Conservation (phyloP, 2,113 vertebrate species). For the Aegypius monachus region DNA sequence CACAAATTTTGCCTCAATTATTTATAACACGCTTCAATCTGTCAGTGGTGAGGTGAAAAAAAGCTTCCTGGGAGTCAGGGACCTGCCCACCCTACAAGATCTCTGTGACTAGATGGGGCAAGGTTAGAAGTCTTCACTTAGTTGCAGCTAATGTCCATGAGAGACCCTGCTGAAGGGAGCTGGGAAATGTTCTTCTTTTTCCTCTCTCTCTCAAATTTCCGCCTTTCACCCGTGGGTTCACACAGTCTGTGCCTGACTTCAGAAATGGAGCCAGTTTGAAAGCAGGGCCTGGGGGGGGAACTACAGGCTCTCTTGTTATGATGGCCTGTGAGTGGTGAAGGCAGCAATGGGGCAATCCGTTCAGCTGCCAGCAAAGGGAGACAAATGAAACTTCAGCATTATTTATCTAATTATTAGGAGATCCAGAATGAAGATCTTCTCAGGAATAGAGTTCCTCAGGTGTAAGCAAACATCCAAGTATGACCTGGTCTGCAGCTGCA, state of each 20-base stretch:
- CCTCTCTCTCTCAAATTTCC: background rate
- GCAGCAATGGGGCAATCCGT: rapidly evolving
- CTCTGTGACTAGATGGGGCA: background rate
- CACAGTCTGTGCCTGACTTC: background rate
- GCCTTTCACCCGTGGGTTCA: background rate
- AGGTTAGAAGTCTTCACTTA: background rate
- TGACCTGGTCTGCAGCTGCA: background rate
- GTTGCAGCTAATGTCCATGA: background rate
- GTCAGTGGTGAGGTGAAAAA: background rate
- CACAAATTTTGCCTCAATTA: background rate
- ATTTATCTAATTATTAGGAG: background rate
- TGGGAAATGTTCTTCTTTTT: background rate
- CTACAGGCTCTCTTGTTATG: background rate
- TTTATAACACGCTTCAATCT: background rate
- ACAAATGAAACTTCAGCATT: background rate
- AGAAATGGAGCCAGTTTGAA: background rate
- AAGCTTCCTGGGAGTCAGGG: background rate
- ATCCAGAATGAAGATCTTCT: background rate
- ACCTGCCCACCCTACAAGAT: background rate
- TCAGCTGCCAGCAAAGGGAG: background rate
- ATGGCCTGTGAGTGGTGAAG: background rate
- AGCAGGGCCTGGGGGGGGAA: too few relatives aligned
- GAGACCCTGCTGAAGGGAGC: background rate
- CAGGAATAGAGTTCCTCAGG: background rate
- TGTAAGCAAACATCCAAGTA: background rate